Base-by-base conservation (phyloP, 2,888 invertebrate species). In the Antheraea assamensis region DNA sequence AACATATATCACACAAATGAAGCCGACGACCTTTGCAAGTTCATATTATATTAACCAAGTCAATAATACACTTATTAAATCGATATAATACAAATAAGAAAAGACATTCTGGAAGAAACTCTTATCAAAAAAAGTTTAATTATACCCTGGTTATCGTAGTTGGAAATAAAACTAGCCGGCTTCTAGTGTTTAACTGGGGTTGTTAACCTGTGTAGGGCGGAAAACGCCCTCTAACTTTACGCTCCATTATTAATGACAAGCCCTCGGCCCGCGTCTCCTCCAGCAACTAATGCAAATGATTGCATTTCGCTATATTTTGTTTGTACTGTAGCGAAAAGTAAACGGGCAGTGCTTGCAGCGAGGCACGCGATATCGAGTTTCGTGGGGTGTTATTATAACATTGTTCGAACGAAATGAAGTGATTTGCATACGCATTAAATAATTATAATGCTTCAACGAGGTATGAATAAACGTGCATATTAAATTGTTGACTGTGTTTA, bases 181-280 rank as follows among this genome's bases (percentile, higher is more conserved):
- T 75, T 82, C 78, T 82, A 81, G 81, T 83, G 87, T 88, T 88
- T 87, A 88, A 90, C 90, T 86, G 90, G 90, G 93, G 93, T 93
- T 87, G 87, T 92, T 92, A 92, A 93, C 93, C 94, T 85, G 87
- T 80, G 81, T 81, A 90, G 92, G 90, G 90, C 87, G 85, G 87
- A 83, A 84, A 81, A 86, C 92, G 90, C 93, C 92, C 92, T 89
- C 85, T 86, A 90, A 90, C 88, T 92, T 91, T 88, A 83, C 86
- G 83, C 89, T 94, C 89, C 92, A 93, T 94, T 94, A 94, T 93
- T 94, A 94, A 94, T 92, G 92, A 92, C 91, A 87, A 89, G 85
- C 90, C 88, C 88, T 89, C 85, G 86, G 88, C 86, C 88, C 91
- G 88, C 92, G 91, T 88, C 87, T 84, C 82, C 84, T 84, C 78